Percentiles rank a stretch among this genome's conserved stretches.
Conservation (phyloP, 1,140 invertebrate species). For the Wiebesia pumilae region DNA sequence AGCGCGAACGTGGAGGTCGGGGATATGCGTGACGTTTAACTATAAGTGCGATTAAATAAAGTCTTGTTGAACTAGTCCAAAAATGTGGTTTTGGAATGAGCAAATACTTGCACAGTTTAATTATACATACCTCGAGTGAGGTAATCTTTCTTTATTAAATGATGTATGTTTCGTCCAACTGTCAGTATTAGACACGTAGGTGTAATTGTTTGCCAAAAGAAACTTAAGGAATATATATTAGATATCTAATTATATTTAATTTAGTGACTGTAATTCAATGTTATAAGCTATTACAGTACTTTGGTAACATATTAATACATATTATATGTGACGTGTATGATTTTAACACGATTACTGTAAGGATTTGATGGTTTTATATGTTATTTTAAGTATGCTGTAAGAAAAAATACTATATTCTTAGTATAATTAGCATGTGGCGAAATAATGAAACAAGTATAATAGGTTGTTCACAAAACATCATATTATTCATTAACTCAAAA, state of each 20-base stretch:
- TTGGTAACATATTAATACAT: not conserved
- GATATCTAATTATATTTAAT: not conserved
- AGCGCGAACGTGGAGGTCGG: not conserved
- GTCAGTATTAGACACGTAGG: not conserved
- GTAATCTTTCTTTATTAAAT: not conserved
- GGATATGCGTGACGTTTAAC: not conserved
- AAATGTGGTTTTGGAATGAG: not conserved
- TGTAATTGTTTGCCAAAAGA: not conserved
- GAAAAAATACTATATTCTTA: not conserved
- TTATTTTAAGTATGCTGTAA: not conserved
- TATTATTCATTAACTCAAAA: too few species aligned
- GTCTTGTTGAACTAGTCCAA: not conserved
- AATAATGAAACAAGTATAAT: too few species aligned
- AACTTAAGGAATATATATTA: not conserved
- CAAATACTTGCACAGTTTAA: not conserved
- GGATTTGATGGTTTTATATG: not conserved
- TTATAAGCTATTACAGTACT: not conserved
- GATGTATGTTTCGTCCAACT: not conserved
- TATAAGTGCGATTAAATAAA: not conserved
- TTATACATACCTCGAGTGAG: not conserved
- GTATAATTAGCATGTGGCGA: too few species aligned
- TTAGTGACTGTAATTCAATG: not conserved
- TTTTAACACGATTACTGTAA: not conserved
- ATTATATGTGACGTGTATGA: not conserved
- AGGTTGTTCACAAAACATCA: too few species aligned